These are phyloP conservation scores for Capitulum mitella DNA, from an alignment of 2,888 invertebrate genomes.

Conservation along the genomic window DNA sequence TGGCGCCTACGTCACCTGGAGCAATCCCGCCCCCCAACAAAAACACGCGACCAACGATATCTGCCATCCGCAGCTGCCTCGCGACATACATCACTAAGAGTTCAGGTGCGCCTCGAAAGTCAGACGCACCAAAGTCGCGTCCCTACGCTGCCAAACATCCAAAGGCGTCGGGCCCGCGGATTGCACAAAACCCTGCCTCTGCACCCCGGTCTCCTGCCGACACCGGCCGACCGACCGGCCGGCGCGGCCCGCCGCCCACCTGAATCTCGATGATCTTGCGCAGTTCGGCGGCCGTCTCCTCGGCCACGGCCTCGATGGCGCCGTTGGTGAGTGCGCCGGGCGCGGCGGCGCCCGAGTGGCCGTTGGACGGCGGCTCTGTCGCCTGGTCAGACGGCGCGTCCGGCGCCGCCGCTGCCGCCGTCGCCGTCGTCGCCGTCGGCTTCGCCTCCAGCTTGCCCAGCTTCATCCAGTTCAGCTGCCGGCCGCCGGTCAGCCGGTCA, in stretches of 20 bases:
- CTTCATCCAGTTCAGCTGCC: constrained; percentile 28
- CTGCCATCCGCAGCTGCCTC: no score
- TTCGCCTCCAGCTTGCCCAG: constrained; percentile 53
- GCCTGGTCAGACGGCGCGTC: not conserved
- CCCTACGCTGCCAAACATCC: no score
- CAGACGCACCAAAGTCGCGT: no score
- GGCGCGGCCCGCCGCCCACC: not conserved
- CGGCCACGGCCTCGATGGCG: constrained; percentile 53
- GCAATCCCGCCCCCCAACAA: no score
- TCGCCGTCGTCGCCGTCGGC: not conserved
- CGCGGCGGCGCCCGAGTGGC: not conserved
- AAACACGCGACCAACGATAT: no score
- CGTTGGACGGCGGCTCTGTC: not conserved
- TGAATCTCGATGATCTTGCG: constrained; percentile 19
- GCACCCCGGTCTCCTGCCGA: no score
- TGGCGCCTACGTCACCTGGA: no score
- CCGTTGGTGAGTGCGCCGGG: constrained; percentile 51
- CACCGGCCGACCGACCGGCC: no score
- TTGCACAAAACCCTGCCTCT: no score
- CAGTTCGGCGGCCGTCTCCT: constrained; percentile 39
- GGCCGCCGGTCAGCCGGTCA: not conserved
- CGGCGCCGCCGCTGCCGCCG: not conserved
- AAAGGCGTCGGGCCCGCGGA: no score
- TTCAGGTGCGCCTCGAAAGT: no score
- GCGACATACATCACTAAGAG: no score